Evolutionary conservation across 2,113 vertebrate species (phyloP).

Genomic region (Nansenia antarctica): DNA sequence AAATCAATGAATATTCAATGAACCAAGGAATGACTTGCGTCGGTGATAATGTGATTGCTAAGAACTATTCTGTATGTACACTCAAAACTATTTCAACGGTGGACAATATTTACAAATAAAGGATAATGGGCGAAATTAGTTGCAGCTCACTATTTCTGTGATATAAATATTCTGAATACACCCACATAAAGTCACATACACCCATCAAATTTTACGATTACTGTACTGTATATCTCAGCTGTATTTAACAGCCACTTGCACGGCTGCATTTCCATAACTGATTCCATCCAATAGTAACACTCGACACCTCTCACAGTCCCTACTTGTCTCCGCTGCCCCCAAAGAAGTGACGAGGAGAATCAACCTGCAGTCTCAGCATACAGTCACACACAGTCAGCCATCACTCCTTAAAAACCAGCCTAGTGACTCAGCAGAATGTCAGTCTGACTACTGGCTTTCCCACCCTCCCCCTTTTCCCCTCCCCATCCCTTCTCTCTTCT

Average conservation of each 20-base stretch:
- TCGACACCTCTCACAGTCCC: background rate
- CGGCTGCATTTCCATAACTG: background rate
- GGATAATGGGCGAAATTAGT: background rate
- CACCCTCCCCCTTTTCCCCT: background rate
- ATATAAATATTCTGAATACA: background rate
- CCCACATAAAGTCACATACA: background rate
- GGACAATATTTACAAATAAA: background rate
- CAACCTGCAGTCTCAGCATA: conserved; percentile 30
- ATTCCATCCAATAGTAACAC: background rate
- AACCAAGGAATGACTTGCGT: background rate
- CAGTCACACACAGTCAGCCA: conserved; percentile 18
- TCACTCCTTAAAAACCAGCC: conserved; percentile 19
- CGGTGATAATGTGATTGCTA: background rate
- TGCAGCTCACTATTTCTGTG: background rate
- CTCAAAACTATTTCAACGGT: too few species aligned
- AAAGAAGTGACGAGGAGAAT: background rate
- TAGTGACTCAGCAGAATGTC: conserved; percentile 55
- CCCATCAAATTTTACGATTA: background rate
- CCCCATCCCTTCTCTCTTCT: too few species aligned
- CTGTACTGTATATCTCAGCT: background rate
- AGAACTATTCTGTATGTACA: background rate
- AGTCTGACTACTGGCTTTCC: conserved; percentile 12
- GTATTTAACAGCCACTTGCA: background rate
- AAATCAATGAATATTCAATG: conserved; percentile 8
- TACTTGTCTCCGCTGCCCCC: background rate